Evolutionary conservation across 1,140 invertebrate species (phyloP), one percentile per base, ranked within the genome.

Genomic region (Andricus grossulariae): DNA sequence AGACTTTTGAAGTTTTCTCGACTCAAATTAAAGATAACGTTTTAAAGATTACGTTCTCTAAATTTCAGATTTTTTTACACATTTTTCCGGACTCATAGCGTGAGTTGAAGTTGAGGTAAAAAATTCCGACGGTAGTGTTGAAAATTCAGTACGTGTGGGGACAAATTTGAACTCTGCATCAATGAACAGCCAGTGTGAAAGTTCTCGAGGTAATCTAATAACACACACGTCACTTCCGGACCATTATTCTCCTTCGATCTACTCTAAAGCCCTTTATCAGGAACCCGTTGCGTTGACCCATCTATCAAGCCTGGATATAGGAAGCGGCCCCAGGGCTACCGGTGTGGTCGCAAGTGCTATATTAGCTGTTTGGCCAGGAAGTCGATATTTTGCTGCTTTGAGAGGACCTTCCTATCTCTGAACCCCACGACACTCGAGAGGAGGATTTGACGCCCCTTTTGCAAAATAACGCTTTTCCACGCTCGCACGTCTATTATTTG

Each of bases 201-300:
- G 60, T 66, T 39, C 60, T 66, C 21, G 15, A 39, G 25, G 32
- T 66, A 66, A 66, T 66, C 60, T 66, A 66, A 66, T 66, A 66
- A 66, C 60, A 32, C 25, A 45, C 60, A 32, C 32, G 60, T 66
- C 60, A 66, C 60, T 66, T 66, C 60, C 60, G 60, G 60, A 66
- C 60, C 60, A 66, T 66, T 66, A 66, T 66, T 66, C 60, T 66
- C 60, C 60, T 66, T 66, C 60, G 60, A 66, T 66, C 60, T 66
- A 66, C 60, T 66, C 60, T 8, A 66, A 66, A 66, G 60, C 60
- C 60, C 60, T 66, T 45, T 45, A 32, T 32, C 60, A 66, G 60
- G 60, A 66, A 45, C 60, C 60, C 60, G 60, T 66, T 66, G 60
- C 60, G 60, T 66, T 66, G 60, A 66, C 60, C 60, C 60, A 66